Evolutionary conservation across 2,797 vertebrate genomes (phyloP).

Genomic region (Cephalopachus bancanus): DNA sequence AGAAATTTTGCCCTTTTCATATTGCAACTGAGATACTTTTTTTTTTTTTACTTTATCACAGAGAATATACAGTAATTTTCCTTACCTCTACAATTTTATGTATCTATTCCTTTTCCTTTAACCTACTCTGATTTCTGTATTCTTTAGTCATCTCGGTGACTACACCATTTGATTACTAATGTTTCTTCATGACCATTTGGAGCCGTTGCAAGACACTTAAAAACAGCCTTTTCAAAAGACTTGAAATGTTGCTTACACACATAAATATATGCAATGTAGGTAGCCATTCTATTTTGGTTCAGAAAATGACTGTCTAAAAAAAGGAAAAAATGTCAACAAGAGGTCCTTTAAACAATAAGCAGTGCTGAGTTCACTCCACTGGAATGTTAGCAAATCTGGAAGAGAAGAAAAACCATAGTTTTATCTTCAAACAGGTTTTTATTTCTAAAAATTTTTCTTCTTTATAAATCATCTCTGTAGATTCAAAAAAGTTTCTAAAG

Average conservation of each 20-base stretch:
- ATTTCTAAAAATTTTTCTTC: background rate
- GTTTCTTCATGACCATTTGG: background rate
- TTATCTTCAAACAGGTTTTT: background rate
- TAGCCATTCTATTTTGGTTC: constrained; percentile 70
- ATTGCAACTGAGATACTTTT: background rate
- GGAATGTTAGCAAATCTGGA: constrained; percentile 55
- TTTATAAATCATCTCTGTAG: constrained; percentile 18
- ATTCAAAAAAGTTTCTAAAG: background rate
- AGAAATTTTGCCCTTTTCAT: background rate
- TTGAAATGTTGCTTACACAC: constrained; percentile 56
- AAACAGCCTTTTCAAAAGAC: constrained; percentile 64
- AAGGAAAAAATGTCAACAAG: constrained; percentile 72
- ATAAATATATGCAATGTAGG: constrained; percentile 58
- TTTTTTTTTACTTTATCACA: background rate
- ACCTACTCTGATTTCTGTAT: background rate
- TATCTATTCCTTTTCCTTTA: too few species aligned
- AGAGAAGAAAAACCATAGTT: background rate
- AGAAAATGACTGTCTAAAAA: constrained; percentile 70
- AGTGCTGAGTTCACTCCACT: constrained; percentile 23
- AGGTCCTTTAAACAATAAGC: constrained; percentile 44
- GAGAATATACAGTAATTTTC: background rate
- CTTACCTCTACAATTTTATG: background rate
- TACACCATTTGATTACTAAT: background rate
- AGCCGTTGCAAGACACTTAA: constrained; percentile 33
- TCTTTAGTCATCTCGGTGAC: background rate